These are phyloP conservation scores for Epizoanthus illoricatus DNA, from an alignment of 92 coral and sea anemone genomes.

Conservation along the genomic window DNA sequence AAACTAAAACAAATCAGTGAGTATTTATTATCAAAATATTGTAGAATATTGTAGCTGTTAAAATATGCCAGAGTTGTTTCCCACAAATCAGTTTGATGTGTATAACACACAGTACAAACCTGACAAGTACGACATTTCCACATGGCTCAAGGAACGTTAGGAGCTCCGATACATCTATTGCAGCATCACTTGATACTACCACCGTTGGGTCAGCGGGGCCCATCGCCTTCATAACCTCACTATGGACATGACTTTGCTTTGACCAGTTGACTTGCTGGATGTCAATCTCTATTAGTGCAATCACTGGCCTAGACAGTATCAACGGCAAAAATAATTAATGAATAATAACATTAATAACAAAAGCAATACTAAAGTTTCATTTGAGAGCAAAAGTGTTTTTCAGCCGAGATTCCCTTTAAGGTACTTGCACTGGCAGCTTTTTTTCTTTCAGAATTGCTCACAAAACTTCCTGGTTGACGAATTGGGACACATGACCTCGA, in stretches of 20 bases:
- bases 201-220: conserved; percentile 99
- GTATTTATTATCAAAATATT: no score
- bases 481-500: no score
- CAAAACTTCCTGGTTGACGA: no score
- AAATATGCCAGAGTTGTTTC: neutral
- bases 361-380: no score
- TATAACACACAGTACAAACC: conserved; percentile 50
- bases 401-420: no score
- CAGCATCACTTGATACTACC: conserved; percentile 73
- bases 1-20: no score
- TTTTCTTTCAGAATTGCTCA: no score
- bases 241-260: conserved; percentile 83
- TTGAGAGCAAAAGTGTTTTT: no score
- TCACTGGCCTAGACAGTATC: conserved; percentile 77
- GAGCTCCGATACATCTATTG: conserved; percentile 78
- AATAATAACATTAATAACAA: neutral
- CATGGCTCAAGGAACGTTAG: conserved; percentile 75
- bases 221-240: conserved; percentile 90
- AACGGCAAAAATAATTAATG: neutral
- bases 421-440: no score
- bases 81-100: neutral
- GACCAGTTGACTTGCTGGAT: conserved; percentile 88
- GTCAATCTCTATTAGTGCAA: conserved; percentile 88
- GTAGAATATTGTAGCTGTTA: neutral
- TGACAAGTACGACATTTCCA: conserved; percentile 87